Conservation (phyloP, 2,888 invertebrate genomes). For the Athrips mouffetella region DNA sequence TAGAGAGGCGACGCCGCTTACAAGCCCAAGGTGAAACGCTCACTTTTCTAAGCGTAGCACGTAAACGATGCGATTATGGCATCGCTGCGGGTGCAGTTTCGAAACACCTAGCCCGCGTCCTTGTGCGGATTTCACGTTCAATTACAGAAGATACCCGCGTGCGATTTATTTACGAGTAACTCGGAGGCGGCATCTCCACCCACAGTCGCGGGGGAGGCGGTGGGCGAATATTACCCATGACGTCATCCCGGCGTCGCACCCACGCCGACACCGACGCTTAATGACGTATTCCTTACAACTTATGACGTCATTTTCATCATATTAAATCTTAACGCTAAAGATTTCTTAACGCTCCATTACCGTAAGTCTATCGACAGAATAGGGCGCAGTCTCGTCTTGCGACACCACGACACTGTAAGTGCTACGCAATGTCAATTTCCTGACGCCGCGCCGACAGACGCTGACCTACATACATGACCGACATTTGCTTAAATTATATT, state of each 20-base stretch:
- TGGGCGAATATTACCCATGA: conserved; percentile 60
- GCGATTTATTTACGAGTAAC: conserved; percentile 55
- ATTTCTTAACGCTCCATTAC: conserved; percentile 21
- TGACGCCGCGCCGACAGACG: conserved; percentile 39
- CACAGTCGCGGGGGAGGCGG: conserved; percentile 36
- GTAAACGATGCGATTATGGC: conserved; percentile 69
- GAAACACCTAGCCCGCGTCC: conserved; percentile 59
- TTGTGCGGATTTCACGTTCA: conserved; percentile 71
- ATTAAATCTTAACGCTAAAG: conserved; percentile 36
- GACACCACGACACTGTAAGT: conserved; percentile 47
- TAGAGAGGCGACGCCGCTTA: conserved; percentile 62
- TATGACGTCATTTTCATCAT: conserved; percentile 53
- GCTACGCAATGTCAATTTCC: conserved; percentile 51
- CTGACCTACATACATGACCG: conserved; percentile 49
- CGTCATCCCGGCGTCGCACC: conserved; percentile 65
- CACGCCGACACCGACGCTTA: conserved; percentile 54
- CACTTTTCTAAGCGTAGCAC: conserved; percentile 71
- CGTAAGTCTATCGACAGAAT: conserved; percentile 30
- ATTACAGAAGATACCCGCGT: conserved; percentile 55
- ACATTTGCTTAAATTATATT: conserved; percentile 36
- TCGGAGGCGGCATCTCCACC: conserved; percentile 36
- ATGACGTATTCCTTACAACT: conserved; percentile 51
- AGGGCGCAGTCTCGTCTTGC: conserved; percentile 41
- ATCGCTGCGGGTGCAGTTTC: conserved; percentile 58
- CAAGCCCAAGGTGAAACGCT: conserved; percentile 71